Conservation (phyloP, 2,113 vertebrate genomes). For the Monarcha castaneiventris region DNA sequence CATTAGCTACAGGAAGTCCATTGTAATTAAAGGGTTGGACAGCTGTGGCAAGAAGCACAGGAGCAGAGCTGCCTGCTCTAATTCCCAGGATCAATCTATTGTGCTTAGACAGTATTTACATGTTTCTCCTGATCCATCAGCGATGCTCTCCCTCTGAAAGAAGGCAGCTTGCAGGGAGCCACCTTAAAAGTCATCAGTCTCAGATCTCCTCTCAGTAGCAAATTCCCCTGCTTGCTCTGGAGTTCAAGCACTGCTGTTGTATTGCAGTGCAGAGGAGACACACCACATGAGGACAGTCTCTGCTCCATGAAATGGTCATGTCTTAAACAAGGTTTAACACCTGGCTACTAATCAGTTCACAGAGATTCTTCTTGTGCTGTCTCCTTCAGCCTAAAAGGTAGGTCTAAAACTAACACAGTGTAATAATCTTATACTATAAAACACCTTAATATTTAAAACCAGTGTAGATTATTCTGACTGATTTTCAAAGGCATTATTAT, state of each 20-base stretch:
- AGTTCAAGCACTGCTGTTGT: neutral
- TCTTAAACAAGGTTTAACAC: neutral
- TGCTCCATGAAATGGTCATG: neutral
- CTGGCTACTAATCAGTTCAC: neutral
- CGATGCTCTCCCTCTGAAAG: neutral
- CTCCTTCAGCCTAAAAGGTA: neutral
- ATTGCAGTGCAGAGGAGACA: neutral
- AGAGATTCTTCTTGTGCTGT: neutral
- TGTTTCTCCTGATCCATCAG: neutral
- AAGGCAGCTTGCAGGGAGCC: neutral
- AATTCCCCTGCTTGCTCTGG: neutral
- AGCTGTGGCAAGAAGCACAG: neutral
- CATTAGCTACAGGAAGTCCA: neutral
- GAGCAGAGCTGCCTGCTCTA: neutral
- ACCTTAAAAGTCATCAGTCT: neutral
- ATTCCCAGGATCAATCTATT: neutral
- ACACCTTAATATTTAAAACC: neutral
- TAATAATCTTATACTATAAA: neutral
- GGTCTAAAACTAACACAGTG: neutral
- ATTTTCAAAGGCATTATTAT: neutral
- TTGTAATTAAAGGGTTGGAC: neutral
- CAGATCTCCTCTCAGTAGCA: fast-evolving
- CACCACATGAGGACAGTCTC: neutral
- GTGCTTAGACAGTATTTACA: neutral
- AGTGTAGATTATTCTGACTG: neutral